These are phyloP conservation scores for Drosophila bocki DNA, from an alignment of 1,140 invertebrate species.

Conservation along the genomic window DNA sequence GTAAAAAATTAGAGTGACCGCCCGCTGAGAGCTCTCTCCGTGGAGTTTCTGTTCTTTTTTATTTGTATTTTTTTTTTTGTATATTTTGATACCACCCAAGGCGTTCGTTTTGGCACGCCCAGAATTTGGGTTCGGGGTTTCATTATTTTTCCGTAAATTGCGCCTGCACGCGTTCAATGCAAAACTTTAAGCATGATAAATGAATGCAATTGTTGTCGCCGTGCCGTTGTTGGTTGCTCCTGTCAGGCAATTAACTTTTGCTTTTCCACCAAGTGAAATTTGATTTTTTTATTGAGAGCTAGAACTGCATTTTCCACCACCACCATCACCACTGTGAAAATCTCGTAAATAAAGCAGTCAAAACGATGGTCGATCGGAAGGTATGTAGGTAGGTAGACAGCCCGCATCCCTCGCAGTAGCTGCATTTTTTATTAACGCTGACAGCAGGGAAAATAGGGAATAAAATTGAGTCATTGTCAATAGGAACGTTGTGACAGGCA, in stretches of 20 bases:
- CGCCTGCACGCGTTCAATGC: constrained; percentile 75
- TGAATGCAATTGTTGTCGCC: constrained; percentile 62
- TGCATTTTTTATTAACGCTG: constrained; percentile 46
- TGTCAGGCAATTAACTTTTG: constrained; percentile 74
- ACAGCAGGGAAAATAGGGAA: constrained; percentile 40
- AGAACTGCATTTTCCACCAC: constrained; percentile 60
- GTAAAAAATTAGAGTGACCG: constrained; percentile 80
- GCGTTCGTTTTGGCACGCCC: constrained; percentile 69
- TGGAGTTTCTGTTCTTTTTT: constrained; percentile 1
- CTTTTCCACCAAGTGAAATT: constrained; percentile 52
- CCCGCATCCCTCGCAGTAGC: constrained; percentile 69
- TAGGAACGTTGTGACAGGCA: constrained; percentile 40
- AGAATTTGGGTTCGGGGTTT: constrained; percentile 50
- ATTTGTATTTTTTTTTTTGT: constrained; percentile 9
- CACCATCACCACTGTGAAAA: constrained; percentile 40
- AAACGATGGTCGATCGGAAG: constrained; percentile 26
- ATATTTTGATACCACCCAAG: constrained; percentile 63
- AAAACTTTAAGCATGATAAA: constrained; percentile 81
- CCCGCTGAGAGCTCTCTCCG: constrained; percentile 63
- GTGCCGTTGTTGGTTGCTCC: constrained; percentile 53
- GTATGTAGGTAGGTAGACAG: constrained; percentile 38
- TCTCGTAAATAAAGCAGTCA: constrained; percentile 70
- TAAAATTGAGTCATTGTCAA: constrained; percentile 74
- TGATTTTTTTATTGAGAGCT: constrained; percentile 68
- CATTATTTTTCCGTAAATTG: constrained; percentile 69